These are phyloP conservation scores for Hirtodrosophila cameraria DNA, from an alignment of 2,888 invertebrate species.

Conservation along the genomic window DNA sequence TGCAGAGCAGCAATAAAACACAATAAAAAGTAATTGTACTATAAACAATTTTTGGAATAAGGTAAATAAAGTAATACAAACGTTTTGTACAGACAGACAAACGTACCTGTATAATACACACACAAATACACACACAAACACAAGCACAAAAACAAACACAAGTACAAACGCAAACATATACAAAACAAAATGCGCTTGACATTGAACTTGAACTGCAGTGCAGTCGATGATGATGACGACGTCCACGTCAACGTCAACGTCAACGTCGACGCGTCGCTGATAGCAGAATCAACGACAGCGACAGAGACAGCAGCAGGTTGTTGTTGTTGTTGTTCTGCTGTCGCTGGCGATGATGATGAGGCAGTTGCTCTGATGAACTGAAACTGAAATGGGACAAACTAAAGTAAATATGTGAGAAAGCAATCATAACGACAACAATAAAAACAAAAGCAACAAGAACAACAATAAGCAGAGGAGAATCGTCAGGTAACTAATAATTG, in stretches of 20 bases:
- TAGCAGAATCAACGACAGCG: slow-evolving; percentile 46
- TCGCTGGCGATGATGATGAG: slow-evolving; percentile 7
- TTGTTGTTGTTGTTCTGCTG: slow-evolving; percentile 4
- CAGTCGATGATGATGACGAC: slow-evolving; percentile 52
- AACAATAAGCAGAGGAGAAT: slow-evolving; percentile 5
- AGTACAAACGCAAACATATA: slow-evolving; percentile 28
- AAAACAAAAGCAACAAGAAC: slow-evolving; percentile 4
- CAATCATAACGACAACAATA: slow-evolving; percentile 17
- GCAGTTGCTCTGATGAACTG: slow-evolving; percentile 24
- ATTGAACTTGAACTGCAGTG: slow-evolving; percentile 82
- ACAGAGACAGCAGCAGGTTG: slow-evolving; percentile 19
- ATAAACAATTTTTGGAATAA: slow-evolving; percentile 56
- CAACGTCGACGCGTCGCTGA: slow-evolving; percentile 26
- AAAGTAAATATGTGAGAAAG: slow-evolving; percentile 15
- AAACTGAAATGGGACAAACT: slow-evolving; percentile 18
- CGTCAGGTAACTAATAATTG: slow-evolving; percentile 1
- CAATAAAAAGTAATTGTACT: slow-evolving; percentile 45
- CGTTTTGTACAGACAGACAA: neutral
- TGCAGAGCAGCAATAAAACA: slow-evolving; percentile 15
- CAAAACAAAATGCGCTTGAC: slow-evolving; percentile 76
- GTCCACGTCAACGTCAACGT: slow-evolving; percentile 5
- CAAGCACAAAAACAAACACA: neutral
- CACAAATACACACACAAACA: slow-evolving; percentile 2
- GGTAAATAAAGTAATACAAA: slow-evolving; percentile 42
- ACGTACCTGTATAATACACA: neutral